Base-by-base conservation (phyloP, 2,888 invertebrate species). In the Ischnura elegans region DNA sequence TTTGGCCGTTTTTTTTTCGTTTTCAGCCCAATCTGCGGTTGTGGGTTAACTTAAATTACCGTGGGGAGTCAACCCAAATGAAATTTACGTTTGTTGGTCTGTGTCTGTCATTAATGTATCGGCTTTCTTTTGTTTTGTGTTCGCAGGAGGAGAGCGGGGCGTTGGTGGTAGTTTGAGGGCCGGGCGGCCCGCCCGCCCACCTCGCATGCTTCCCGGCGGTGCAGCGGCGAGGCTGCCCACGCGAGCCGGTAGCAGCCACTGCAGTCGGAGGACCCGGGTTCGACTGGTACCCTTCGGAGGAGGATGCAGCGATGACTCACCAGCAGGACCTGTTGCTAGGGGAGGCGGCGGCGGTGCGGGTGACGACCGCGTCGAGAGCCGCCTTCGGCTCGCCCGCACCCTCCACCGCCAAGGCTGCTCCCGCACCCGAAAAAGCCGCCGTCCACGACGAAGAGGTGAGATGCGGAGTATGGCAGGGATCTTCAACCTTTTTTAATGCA, bases 271-370 rank as follows among this genome's bases (percentile, higher is more conserved):
- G 76, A 10, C 76, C 76, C 76, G 76, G 76, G 76, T 76, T 76
- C 76, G 36, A 76, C 2, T 13, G 29, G 13, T 2, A 2, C 36
- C 0, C 29, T 13, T 8, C 76, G 25, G 1, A 16, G 25, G 61
- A 21, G 3, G 61, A 61, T 42, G 51, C 61, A n/a, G 21, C 25
- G 90, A 90, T 90, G 90, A 90, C 90, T 25, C 90, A 90, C 43
- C 90, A 90, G 61, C 90, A 90, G 90, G 90, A 90, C 43, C 90
- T 90, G 29, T 29, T 90, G 25, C 90, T 90, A 4, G 90, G 90
- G 45, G 86, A 46, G n/a, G 61, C 61, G 61, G 61, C 61, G 16
- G 43, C 90, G n/a, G 90, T 90, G 8, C 29, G 90, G 90, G 90
- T 90, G 61, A 90, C 90, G 5, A 16, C 55, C 4, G 42, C 90